A percentile compares a stretch with the other conserved stretches of the same genome.
Conservation (phyloP, 2,888 invertebrate genomes). For the Tromatobia lineatoria region DNA sequence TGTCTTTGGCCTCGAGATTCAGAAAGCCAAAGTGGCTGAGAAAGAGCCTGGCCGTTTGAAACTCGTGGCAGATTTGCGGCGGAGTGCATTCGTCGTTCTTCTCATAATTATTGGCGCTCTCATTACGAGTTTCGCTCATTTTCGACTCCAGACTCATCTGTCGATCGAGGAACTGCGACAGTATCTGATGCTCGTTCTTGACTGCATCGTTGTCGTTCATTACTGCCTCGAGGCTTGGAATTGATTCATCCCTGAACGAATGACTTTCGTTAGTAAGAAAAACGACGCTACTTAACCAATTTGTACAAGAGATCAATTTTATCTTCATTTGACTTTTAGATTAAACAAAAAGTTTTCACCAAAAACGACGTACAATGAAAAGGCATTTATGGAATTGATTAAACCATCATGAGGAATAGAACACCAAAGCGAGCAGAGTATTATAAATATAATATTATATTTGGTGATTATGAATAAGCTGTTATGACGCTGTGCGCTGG, state of each 20-base stretch:
- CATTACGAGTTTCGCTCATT: constrained; percentile 84
- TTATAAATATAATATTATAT: too few species aligned
- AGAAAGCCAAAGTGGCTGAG: constrained; percentile 98
- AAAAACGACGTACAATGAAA: too few species aligned
- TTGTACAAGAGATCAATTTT: not conserved
- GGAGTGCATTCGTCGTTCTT: constrained; percentile 92
- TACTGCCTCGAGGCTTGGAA: constrained; percentile 94
- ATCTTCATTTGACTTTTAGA: too few species aligned
- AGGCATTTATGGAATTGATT: too few species aligned
- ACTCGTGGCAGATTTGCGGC: constrained; percentile 94
- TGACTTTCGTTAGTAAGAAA: constrained; percentile 1
- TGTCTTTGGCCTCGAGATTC: constrained; percentile 85
- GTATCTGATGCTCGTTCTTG: constrained; percentile 88
- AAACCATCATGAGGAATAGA: too few species aligned
- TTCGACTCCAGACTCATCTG: constrained; percentile 87
- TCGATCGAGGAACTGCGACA: constrained; percentile 91
- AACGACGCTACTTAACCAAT: not conserved
- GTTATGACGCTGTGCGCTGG: too few species aligned
- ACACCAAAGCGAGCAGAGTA: too few species aligned
- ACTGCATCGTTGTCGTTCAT: constrained; percentile 87
- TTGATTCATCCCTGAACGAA: constrained; percentile 92
- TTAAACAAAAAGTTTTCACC: too few species aligned
- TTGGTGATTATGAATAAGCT: too few species aligned
- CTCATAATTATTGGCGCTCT: constrained; percentile 77
- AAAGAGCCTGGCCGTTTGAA: constrained; percentile 97